Conservation (phyloP, 2,113 vertebrate species). For the Dipodomys stephensi region DNA sequence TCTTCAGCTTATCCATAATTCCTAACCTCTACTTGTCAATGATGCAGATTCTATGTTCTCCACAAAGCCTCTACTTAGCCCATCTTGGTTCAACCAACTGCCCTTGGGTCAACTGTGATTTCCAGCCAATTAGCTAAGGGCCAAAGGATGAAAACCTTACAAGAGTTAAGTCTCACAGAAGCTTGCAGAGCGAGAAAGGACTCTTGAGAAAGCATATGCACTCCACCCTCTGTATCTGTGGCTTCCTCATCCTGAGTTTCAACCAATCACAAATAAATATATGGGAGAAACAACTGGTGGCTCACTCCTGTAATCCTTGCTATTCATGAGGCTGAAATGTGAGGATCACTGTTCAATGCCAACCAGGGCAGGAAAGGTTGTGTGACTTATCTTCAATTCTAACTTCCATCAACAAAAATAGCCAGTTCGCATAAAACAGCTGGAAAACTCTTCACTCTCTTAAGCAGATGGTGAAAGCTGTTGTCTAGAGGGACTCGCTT, state of each 20-base stretch:
- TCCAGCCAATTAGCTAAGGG: neutral
- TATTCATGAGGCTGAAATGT: too few relatives aligned
- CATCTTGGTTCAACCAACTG: neutral
- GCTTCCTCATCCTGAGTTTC: neutral
- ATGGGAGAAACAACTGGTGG: too few relatives aligned
- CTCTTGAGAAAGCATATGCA: neutral
- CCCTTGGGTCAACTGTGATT: neutral
- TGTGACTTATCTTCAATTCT: neutral
- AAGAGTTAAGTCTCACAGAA: neutral
- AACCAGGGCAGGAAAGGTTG: too few relatives aligned
- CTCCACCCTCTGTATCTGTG: neutral
- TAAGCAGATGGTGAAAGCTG: neutral
- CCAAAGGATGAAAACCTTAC: neutral
- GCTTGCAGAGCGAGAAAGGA: too few relatives aligned
- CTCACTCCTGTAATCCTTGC: too few relatives aligned
- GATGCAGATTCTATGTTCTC: neutral
- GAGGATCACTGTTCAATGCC: too few relatives aligned
- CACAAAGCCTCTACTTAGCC: neutral
- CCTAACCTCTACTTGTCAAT: neutral
- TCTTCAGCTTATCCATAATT: neutral
- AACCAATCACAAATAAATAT: too few relatives aligned
- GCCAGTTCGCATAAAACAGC: neutral
- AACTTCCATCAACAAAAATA: neutral
- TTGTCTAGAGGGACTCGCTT: neutral
- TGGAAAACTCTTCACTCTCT: neutral